Evolutionary conservation across 30 jellyfish, hydroid and myxozoan species (phyloP).

Genomic region (Hydractinia symbiolongicarpus): DNA sequence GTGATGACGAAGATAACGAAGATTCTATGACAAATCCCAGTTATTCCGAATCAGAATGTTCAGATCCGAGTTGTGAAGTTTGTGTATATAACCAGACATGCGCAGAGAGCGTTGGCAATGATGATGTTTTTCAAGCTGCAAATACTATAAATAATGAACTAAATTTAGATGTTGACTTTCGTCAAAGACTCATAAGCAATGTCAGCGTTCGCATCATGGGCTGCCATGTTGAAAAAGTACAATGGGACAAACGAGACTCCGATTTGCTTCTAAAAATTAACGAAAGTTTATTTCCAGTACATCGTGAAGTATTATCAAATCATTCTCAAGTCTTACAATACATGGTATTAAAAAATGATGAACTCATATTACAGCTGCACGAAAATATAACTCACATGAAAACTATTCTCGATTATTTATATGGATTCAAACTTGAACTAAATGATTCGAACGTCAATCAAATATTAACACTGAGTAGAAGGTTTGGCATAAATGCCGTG

Average conservation of each 20-base stretch:
- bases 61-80: conserved; percentile 17
- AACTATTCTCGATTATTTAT: neutral
- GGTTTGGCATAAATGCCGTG: neutral
- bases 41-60: conserved; percentile 12
- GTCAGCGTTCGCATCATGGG: neutral
- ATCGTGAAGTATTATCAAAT: neutral
- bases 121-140: neutral
- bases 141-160: neutral
- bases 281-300: conserved; percentile 19
- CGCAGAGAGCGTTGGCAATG: neutral
- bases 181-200: neutral
- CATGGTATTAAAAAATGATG: neutral
- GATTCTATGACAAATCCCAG: neutral
- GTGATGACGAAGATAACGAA: neutral
- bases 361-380: conserved; percentile 1
- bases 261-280: conserved; percentile 8
- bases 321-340: conserved; percentile 20
- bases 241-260: conserved; percentile 19
- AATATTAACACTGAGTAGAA: neutral
- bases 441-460: neutral
- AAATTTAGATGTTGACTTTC: neutral
- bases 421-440: neutral
- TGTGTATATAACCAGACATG: neutral
- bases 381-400: neutral
- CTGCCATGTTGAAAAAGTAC: neutral